Conservation (phyloP, 92 coral and sea anemone genomes). For the Phenganax marumi region DNA sequence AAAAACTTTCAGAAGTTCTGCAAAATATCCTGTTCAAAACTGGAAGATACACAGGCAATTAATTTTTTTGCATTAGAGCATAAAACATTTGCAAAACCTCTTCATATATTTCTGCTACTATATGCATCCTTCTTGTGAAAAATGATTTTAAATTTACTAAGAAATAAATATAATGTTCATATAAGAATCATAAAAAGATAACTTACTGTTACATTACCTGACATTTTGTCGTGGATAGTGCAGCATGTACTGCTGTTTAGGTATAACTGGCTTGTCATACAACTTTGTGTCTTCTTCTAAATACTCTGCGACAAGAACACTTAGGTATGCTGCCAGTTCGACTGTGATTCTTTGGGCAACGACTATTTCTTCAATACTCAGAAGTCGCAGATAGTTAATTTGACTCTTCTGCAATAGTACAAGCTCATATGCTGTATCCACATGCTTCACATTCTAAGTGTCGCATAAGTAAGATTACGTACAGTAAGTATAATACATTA, state of each 20-base stretch:
- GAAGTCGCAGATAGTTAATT: constrained; percentile 16
- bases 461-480: no score
- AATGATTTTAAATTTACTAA: neutral
- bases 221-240: constrained; percentile 23
- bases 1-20: no score
- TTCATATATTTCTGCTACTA: neutral
- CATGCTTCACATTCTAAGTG: no score
- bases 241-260: constrained; percentile 36
- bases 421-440: constrained; percentile 1
- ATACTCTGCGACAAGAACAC: constrained; percentile 14
- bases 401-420: neutral
- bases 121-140: neutral
- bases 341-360: constrained; percentile 9
- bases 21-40: no score
- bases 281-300: neutral
- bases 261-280: neutral
- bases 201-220: constrained; percentile 7
- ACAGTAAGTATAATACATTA: no score
- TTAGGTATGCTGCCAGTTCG: constrained; percentile 32
- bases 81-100: no score
- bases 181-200: neutral
- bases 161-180: neutral
- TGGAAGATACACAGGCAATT: no score
- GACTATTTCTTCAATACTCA: constrained; percentile 17
- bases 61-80: no score